Evolutionary conservation across 2,888 invertebrate genomes (phyloP), one percentile per base, ranked within the genome.

Genomic region (Melanophora roralis): DNA sequence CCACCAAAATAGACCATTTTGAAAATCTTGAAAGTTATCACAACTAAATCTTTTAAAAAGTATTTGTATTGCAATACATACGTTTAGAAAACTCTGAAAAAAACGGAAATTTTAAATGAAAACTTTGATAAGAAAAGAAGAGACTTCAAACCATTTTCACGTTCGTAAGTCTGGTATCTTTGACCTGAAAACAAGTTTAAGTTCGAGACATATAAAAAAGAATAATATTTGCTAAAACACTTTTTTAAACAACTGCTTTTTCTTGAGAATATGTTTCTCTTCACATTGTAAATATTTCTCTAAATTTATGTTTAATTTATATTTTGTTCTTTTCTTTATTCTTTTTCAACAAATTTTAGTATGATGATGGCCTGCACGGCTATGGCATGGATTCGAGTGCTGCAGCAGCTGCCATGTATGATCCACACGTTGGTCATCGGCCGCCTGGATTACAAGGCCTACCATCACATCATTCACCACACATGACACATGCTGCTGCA

Each of bases 331-430:
- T 23, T 49, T 60, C 14, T 51, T 32, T 64, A 34, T 60, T 11
- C 21, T 23, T 16, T 45, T 12, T 32, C 12, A 36, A 4, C 7
- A n/a, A 19, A 23, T 91, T 90, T n/a, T 92, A 97, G 97, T 97
- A 97, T 93, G 97, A 97, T 93, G 97, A 97, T 92, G 96, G 96
- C 93, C 95, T 97, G 92, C 94, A 94, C 91, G 95, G 95, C 92
- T 97, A 97, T 92, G 87, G 88, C 85, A 95, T 96, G 95, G 96
- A 96, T 91, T 89, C 89, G 84, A 88, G 90, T 83, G 93, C 92
- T 88, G 92, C 92, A 85, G 91, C 91, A 85, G 90, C 90, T 86
- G 92, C 92, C 87, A 92, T 95, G 92, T 95, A 95, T 91, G 95
- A 95, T 90, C 94, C 95, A 88, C 94, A 95, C 91, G 94, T 93